Evolutionary conservation across 2,797 vertebrate species (phyloP), one percentile per base, ranked within the genome.

Genomic region (Columba guinea): DNA sequence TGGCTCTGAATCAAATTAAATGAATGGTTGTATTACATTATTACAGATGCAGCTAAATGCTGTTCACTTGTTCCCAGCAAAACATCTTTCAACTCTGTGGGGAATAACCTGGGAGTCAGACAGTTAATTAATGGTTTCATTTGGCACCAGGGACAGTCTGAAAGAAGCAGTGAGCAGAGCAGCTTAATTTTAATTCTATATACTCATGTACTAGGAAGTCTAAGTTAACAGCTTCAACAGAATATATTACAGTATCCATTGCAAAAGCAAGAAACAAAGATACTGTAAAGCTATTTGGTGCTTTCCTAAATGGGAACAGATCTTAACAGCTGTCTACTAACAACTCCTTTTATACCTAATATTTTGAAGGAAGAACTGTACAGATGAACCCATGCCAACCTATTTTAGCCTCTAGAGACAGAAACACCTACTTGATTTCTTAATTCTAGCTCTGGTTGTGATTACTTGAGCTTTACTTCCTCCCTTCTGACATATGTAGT

Each of bases 41-140:
- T 94, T 96, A 96, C 53, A 94, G 89, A 89, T 92, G 92, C 78
- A 93, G 87, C 71, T 93, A 89, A 83, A 92, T 55, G 68, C 35
- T 95, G 48, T 64, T 83, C 89, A 27, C 46, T 84, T 85, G 71
- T 79, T 41, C 91, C 53, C 82, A 87, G 87, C 69, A 92, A 97
- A 96, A 95, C 89, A 94, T 58, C 69, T 79, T 87, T 87, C 81
- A 71, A 21, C 84, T 93, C 82, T 77, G 34, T 52, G 58, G 46
- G 87, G 73, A 92, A 87, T 26, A 93, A 93, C 56, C 71, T 30
- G 18, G 46, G 60, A 92, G 93, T 92, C 95, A 95, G 82, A 92
- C 85, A 87, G n/a, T 51, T 95, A 97, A 96, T 96, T 92, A 97
- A 92, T 85, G 51, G 93, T 85, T 96, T 91, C 37, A 58, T 28